Evolutionary conservation across 2,888 invertebrate species (phyloP), one percentile per base, ranked within the genome.

Genomic region (Taenaris catops): DNA sequence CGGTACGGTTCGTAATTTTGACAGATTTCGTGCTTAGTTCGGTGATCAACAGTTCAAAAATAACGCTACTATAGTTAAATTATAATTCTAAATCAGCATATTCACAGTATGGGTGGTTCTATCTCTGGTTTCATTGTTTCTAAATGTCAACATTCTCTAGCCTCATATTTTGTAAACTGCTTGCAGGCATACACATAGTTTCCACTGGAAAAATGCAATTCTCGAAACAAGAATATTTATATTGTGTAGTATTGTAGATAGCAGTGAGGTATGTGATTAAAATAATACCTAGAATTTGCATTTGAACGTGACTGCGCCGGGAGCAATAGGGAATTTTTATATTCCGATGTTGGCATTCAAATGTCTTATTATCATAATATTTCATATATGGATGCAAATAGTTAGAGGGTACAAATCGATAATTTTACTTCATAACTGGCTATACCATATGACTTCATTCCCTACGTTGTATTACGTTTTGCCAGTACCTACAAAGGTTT

Each of bases 201-300:
- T 10, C 7, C 5, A 19, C 6, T 36, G 9, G 17, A 38, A 34
- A 37, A 34, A 43, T 40, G 36, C 24, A 28, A 31, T 40, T 25
- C 17, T 29, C 12, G 28, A 31, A 29, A 37, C 25, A 12, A 43
- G 31, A 40, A 37, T 36, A 26, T 8, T 32, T 16, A 21, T 25
- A 28, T 9, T 28, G 33, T 39, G 34, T 18, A 11, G 23, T 34
- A 39, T 38, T 28, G 32, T 17, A 20, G 7, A 33, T n/a, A 33
- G 35, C 29, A 34, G 28, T 9, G 34, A 36, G 36, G 40, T 37
- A 37, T 43, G 43, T 43, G 43, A 43, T 43, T 43, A 40, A 43
- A 44, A 44, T 44, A 44, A 44, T 44, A 39, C 29, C 37, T 38
- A 43, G 29, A 31, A 46, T 48, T 48, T 41, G 39, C 43, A 48